phyloP scores from a whole-genome alignment of 1,140 invertebrate genomes.

The Teleogryllus occipitalis region DNA sequence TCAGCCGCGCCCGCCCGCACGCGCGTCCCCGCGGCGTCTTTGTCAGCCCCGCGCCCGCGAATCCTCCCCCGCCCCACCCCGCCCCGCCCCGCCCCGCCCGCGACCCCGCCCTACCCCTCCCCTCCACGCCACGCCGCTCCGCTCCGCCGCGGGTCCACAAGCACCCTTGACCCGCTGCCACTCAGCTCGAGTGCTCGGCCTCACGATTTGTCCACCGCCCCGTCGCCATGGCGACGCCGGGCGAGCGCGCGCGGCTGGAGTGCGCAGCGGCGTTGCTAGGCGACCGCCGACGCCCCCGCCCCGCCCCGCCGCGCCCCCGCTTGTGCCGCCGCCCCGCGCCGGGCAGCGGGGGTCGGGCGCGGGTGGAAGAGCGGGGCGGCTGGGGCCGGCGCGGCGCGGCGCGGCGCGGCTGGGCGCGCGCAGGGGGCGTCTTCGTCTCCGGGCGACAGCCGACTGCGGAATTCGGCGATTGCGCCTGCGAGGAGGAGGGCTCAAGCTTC shows the following conservation, averaged over 20 bases:
- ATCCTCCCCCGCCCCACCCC: background rate
- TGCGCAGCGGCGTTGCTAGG: constrained; percentile 10
- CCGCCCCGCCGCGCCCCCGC: background rate
- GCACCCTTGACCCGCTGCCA: constrained; percentile 21
- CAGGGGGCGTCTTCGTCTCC: too few species aligned
- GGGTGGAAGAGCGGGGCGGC: background rate
- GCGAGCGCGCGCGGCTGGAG: constrained; percentile 14
- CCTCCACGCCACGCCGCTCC: too few species aligned
- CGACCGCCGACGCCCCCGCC: constrained; percentile 9
- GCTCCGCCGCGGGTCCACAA: constrained; percentile 16
- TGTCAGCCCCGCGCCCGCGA: background rate
- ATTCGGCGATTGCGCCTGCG: too few species aligned
- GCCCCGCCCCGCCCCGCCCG: background rate
- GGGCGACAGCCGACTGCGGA: too few species aligned
- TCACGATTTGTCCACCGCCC: constrained; percentile 21
- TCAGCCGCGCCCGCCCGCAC: background rate
- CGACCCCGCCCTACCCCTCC: background rate
- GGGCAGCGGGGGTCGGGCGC: background rate
- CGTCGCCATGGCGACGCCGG: constrained; percentile 17
- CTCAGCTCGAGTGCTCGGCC: constrained; percentile 19
- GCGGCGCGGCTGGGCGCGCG: too few species aligned
- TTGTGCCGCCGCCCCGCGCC: background rate
- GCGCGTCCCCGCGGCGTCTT: background rate
- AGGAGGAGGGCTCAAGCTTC: too few species aligned
- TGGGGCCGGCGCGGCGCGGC: background rate